A percentile compares a stretch with the other conserved stretches of the same genome.
Evolutionary conservation across 2,888 invertebrate species (phyloP).

Genomic region (Rhabditoides inermis): DNA sequence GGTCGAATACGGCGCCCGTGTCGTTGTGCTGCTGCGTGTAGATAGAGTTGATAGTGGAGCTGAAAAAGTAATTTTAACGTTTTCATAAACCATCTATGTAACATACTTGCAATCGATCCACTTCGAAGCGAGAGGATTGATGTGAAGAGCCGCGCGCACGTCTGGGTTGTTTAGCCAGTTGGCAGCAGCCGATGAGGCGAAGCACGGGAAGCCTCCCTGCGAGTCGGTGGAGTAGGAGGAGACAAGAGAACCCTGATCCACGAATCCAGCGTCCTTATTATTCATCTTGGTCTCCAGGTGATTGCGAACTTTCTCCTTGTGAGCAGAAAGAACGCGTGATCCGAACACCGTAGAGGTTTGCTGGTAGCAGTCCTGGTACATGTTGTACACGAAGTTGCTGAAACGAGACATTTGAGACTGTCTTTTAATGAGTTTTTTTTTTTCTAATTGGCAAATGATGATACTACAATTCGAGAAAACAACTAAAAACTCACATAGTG

Average conservation of each 20-base stretch:
- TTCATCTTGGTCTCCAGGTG: no score
- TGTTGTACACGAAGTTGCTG: conserved; percentile 2
- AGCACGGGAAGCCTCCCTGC: conserved; percentile 17
- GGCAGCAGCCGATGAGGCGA: conserved; percentile 10
- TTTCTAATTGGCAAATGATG: no score
- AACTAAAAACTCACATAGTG: not conserved
- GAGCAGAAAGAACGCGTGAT: not conserved
- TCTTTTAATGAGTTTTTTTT: no score
- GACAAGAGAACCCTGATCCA: not conserved
- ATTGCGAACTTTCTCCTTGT: not conserved
- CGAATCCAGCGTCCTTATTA: no score
- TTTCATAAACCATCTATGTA: no score
- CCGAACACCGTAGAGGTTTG: not conserved
- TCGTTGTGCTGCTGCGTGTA: no score
- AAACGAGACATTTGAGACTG: no score
- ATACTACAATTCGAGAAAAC: no score
- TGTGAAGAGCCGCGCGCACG: conserved; percentile 19
- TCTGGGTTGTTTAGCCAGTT: conserved; percentile 1
- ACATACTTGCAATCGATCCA: conserved; percentile 6
- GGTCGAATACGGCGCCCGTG: not conserved
- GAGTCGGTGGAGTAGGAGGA: conserved; percentile 5
- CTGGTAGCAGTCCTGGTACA: conserved; percentile 6
- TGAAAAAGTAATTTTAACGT: no score
- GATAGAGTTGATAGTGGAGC: no score
- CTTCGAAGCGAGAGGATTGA: conserved; percentile 8